Percentiles rank a stretch among this genome's conserved stretches.
These are phyloP conservation scores for Spea bombifrons DNA, from an alignment of 2,113 vertebrate species.

Conservation along the genomic window DNA sequence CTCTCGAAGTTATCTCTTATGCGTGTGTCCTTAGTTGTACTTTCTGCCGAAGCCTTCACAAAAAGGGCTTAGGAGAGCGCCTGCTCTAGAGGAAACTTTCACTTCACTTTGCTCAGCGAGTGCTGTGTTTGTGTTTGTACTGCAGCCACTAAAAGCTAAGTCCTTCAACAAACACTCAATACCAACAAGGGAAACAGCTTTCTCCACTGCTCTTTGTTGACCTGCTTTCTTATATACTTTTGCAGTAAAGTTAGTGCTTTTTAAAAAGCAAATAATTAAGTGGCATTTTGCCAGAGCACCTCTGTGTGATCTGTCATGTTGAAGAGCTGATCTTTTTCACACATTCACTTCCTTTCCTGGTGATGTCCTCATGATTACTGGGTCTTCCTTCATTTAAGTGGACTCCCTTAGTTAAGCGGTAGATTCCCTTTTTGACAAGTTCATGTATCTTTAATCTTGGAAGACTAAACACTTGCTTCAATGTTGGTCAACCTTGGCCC, in stretches of 20 bases:
- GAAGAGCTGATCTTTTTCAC: slow-evolving; percentile 34
- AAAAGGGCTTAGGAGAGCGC: slow-evolving; percentile 20
- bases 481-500: no score
- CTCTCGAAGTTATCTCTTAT: not conserved
- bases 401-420: not conserved
- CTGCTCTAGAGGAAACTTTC: slow-evolving; percentile 47
- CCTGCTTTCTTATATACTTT: slow-evolving; percentile 47
- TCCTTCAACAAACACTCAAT: slow-evolving; percentile 49
- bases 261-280: slow-evolving; percentile 40
- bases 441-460: no score
- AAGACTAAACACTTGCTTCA: no score
- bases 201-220: slow-evolving; percentile 48
- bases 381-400: not conserved
- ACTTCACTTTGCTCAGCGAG: slow-evolving; percentile 32
- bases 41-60: not conserved
- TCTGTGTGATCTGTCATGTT: slow-evolving; percentile 30
- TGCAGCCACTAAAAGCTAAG: slow-evolving; percentile 44
- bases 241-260: slow-evolving; percentile 40
- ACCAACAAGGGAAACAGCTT: slow-evolving; percentile 45
- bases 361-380: not conserved
- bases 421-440: no score
- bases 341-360: slow-evolving; percentile 23
- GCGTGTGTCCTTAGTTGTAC: slow-evolving; percentile 19
- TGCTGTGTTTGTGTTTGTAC: slow-evolving; percentile 46
- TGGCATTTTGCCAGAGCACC: slow-evolving; percentile 32